Evolutionary conservation across 2,888 invertebrate genomes (phyloP).

Genomic region (Orthosia incerta): DNA sequence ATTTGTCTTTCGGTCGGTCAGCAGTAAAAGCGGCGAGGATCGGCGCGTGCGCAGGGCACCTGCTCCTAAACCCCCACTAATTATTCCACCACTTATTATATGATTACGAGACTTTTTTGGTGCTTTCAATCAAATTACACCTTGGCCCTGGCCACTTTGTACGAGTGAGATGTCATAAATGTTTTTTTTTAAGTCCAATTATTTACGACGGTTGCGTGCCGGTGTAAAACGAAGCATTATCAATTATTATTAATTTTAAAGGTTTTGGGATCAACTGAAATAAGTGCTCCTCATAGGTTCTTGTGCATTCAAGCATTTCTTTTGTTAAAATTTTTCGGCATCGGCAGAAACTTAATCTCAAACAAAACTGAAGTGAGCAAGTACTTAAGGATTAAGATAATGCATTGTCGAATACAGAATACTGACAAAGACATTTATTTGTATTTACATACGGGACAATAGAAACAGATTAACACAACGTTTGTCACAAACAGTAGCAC

Average conservation of each 20-base stretch:
- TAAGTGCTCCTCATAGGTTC: conserved; percentile 18
- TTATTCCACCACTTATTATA: conserved; percentile 90
- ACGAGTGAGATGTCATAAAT: conserved; percentile 90
- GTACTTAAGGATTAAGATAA: conserved; percentile 50
- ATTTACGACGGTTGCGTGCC: conserved; percentile 78
- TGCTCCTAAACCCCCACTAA: conserved; percentile 88
- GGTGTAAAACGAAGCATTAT: conserved; percentile 84
- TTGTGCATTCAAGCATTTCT: conserved; percentile 21
- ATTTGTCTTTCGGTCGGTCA: conserved; percentile 76
- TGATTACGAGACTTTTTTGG: conserved; percentile 91
- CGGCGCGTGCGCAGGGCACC: conserved; percentile 77
- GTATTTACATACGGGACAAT: conserved; percentile 67
- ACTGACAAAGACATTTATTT: conserved; percentile 59
- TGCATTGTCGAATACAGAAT: conserved; percentile 65
- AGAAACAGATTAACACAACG: conserved; percentile 56
- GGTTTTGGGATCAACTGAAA: conserved; percentile 47
- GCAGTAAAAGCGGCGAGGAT: conserved; percentile 70
- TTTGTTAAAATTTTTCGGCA: conserved; percentile 5
- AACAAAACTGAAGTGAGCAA: conserved; percentile 27
- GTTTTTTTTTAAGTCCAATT: conserved; percentile 79
- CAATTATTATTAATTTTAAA: conserved; percentile 69
- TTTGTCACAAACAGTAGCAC: conserved; percentile 65
- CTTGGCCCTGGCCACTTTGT: conserved; percentile 86
- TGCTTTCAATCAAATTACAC: conserved; percentile 91
- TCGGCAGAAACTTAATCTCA: not conserved